Base-by-base conservation (phyloP, 2,113 vertebrate genomes). In the Orycteropus afer region DNA sequence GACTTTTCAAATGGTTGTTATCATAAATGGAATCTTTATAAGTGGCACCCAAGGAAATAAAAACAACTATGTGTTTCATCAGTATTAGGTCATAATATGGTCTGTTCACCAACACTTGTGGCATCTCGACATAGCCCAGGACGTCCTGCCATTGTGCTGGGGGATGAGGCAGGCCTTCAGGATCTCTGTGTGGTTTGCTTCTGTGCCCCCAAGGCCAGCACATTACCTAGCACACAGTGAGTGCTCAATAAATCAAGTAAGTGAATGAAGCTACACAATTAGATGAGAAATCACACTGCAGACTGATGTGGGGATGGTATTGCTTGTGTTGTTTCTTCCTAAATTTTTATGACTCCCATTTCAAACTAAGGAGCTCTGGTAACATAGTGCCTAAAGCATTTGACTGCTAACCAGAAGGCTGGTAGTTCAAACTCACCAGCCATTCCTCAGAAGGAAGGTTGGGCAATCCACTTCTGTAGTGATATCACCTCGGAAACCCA, bases 1-100 rank as follows among this genome's bases (percentile, higher is more conserved):
- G 74, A 63, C 78, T 90, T 92, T 84, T 83, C 79, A 91, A 83
- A 78, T 69, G n/a, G n/a, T 25, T 82, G 37, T 79, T 67, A 88
- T 96, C 91, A 47, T 37, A 76, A 81, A 67, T 37, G 85, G 81
- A 74, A 59, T 81, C 27, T 85, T 40, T 20, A 55, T 49, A 84
- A 76, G 69, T 22, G 53, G 47, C 77, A 83, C n/a, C 51, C n/a
- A 65, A 91, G 73, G 32, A 94, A 93, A 83, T 67, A 59, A 67
- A 88, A 47, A 29, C 10, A 3, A 63, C 51, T 7, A 2, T 37
- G 69, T 86, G 51, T 92, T 80, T 90, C 12, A 27, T 78, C 57
- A 55, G 32, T 0, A 3, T 53, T 87, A 83, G 76, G 57, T 82
- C 86, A n/a, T n/a, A n/a, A n/a, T n/a, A n/a, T n/a, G n/a, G n/a